These are phyloP conservation scores for Crenichthys baileyi DNA, from an alignment of 2,797 vertebrate species.

Conservation along the genomic window DNA sequence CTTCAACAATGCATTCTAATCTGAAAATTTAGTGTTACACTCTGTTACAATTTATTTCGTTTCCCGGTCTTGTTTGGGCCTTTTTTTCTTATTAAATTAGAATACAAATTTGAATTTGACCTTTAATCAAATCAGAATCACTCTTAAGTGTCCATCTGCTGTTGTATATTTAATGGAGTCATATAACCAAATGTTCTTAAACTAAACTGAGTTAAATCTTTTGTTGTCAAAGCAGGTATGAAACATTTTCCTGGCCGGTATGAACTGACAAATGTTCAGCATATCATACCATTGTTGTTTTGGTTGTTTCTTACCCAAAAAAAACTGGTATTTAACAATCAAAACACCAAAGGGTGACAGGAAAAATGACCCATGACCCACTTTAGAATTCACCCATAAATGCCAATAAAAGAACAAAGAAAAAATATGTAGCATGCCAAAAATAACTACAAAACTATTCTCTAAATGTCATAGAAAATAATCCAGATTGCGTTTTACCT, in stretches of 20 bases:
- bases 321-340: background rate
- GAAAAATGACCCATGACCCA: background rate
- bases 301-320: background rate
- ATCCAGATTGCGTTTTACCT: background rate
- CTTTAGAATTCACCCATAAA: background rate
- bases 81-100: background rate
- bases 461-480: too few relatives aligned
- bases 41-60: background rate
- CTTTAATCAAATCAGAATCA: background rate
- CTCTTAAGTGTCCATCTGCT: background rate
- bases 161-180: background rate
- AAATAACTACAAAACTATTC: background rate
- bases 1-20: too few relatives aligned
- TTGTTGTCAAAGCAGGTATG: background rate
- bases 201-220: background rate
- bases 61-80: too few relatives aligned
- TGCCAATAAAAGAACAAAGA: background rate
- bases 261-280: background rate
- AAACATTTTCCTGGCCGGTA: background rate
- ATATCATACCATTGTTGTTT: background rate
- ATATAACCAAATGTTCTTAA: background rate
- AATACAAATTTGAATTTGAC: background rate
- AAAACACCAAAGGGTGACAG: background rate
- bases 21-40: background rate
- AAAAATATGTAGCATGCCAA: background rate